Evolutionary conservation across 37 sponge, comb jelly and placozoan genomes (phyloP).

Genomic region (Lycopodina hypogea): DNA sequence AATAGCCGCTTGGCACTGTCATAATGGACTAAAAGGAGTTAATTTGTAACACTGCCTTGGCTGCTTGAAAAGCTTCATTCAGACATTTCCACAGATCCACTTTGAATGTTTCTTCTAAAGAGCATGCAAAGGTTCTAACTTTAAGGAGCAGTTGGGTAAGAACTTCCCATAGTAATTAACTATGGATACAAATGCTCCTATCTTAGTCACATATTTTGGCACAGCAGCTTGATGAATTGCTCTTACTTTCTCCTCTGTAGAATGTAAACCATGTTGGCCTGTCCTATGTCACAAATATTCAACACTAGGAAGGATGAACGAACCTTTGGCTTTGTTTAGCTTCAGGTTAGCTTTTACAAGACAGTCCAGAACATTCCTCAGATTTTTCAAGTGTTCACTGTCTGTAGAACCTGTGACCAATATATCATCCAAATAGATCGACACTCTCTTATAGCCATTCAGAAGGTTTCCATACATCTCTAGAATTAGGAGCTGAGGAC

Average conservation of each 20-base stretch:
- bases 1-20: slow-evolving; percentile 16
- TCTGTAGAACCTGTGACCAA: slow-evolving; percentile 9
- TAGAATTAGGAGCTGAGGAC: slow-evolving; percentile 23
- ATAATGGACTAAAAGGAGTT: slow-evolving; percentile 23
- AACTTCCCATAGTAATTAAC: slow-evolving; percentile 19
- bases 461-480: slow-evolving; percentile 6
- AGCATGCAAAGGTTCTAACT: slow-evolving; percentile 15
- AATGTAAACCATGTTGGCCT: background rate
- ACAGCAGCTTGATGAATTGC: slow-evolving; percentile 22
- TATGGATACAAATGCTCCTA: slow-evolving; percentile 33
- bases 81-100: background rate
- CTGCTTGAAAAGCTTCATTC: slow-evolving; percentile 12
- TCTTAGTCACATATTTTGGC: slow-evolving; percentile 11
- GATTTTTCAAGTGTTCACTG: background rate
- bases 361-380: background rate
- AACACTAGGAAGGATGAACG: slow-evolving; percentile 3
- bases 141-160: slow-evolving; percentile 11
- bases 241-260: slow-evolving; percentile 15
- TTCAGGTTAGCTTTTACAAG: slow-evolving; percentile 1
- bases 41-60: background rate
- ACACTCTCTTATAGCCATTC: slow-evolving; percentile 24
- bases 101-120: slow-evolving; percentile 11
- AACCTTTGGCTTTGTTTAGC: slow-evolving; percentile 14
- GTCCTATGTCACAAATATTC: slow-evolving; percentile 24
- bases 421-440: slow-evolving; percentile 21